phyloP scores from a whole-genome alignment of 2,797 vertebrate genomes.

The Arrhamphus sclerolepis region DNA sequence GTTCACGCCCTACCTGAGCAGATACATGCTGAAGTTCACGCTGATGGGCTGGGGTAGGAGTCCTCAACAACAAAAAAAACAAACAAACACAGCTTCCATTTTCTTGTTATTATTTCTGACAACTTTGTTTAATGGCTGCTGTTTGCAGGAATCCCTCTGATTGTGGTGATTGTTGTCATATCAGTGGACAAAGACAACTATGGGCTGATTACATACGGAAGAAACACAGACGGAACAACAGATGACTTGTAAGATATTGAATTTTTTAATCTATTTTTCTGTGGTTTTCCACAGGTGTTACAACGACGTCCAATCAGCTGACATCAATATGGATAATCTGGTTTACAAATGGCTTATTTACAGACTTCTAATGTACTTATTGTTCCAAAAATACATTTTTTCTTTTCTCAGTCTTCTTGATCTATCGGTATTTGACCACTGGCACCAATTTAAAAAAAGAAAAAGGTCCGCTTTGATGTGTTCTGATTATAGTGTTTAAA shows the following conservation, averaged over 20 bases:
- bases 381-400: no score
- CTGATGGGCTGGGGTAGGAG: constrained; percentile 94
- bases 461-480: no score
- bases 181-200: constrained; percentile 87
- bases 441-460: no score
- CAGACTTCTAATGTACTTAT: no score
- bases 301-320: no score
- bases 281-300: neutral
- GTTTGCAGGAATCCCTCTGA: constrained; percentile 85
- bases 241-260: constrained; percentile 89
- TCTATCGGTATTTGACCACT: no score
- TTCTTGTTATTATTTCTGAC: neutral
- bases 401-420: no score
- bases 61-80: neutral
- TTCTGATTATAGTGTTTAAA: no score
- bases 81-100: no score
- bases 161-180: constrained; percentile 87
- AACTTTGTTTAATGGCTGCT: neutral
- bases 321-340: no score
- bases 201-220: constrained; percentile 84
- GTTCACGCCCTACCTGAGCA: constrained; percentile 92
- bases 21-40: constrained; percentile 95
- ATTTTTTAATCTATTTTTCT: neutral
- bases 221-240: constrained; percentile 73
- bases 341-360: no score